phyloP scores from a whole-genome alignment of 2,888 invertebrate species.

The Zaprionus obscuricornis region DNA sequence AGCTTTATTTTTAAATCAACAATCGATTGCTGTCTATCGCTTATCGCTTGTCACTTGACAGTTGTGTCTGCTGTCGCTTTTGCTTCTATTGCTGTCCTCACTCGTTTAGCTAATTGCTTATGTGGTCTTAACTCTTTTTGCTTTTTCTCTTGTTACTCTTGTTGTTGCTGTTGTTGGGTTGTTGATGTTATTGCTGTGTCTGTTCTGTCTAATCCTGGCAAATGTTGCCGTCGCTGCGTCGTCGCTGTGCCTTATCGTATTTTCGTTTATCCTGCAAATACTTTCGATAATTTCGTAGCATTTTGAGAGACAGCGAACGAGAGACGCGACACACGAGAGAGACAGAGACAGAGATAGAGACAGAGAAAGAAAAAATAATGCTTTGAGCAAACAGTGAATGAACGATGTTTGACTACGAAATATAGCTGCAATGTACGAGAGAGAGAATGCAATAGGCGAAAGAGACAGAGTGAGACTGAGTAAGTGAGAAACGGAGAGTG shows the following conservation, averaged over 20 bases:
- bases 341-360: conserved; percentile 11
- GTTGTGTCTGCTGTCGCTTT: conserved; percentile 18
- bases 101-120: conserved; percentile 25
- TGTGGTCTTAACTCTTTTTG: no score
- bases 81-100: conserved; percentile 22
- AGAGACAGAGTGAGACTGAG: conserved; percentile 18
- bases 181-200: conserved; percentile 20
- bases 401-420: conserved; percentile 52
- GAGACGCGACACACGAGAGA: conserved; percentile 25
- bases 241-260: conserved; percentile 76
- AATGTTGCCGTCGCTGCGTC: conserved; percentile 67
- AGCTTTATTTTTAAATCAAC: conserved; percentile 71
- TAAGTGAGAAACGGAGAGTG: conserved; percentile 4
- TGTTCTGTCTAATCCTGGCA: conserved; percentile 58
- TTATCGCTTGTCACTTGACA: conserved; percentile 17
- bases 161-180: conserved; percentile 17
- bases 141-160: conserved; percentile 23
- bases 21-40: conserved; percentile 42
- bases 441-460: conserved; percentile 13
- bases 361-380: no score
- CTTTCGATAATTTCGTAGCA: conserved; percentile 80
- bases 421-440: conserved; percentile 24
- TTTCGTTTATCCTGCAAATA: conserved; percentile 80
- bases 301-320: conserved; percentile 71
- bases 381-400: no score